Conservation (phyloP, 2,113 vertebrate genomes). For the Camelus bactrianus region DNA sequence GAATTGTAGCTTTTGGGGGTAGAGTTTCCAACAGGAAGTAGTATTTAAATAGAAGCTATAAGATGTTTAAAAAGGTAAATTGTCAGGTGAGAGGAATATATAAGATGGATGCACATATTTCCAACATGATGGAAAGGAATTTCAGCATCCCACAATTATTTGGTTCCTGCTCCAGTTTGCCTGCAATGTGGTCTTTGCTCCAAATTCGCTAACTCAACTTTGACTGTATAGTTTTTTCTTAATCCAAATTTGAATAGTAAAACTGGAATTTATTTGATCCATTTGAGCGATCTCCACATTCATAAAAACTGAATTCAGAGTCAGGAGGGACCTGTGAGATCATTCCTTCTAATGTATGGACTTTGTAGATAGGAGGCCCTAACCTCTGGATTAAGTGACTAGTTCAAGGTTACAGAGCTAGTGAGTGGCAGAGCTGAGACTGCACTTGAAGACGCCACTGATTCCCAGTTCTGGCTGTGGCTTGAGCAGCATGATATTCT, state of each 20-base stretch:
- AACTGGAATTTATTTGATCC: conserved; percentile 8
- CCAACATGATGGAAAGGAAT: neutral
- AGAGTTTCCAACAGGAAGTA: conserved; percentile 21
- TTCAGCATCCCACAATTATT: neutral
- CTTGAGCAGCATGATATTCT: neutral
- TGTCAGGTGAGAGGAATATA: neutral
- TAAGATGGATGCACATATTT: neutral
- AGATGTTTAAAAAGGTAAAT: neutral
- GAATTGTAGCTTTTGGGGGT: neutral
- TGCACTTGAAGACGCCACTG: neutral
- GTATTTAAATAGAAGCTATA: neutral
- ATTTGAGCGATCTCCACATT: neutral
- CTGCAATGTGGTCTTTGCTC: neutral
- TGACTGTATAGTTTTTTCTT: neutral
- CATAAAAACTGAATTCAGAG: conserved; percentile 8
- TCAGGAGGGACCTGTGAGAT: neutral
- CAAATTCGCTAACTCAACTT: neutral
- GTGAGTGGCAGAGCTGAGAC: neutral
- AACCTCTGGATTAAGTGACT: neutral
- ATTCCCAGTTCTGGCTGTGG: neutral
- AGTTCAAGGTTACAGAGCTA: neutral
- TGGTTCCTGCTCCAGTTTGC: neutral
- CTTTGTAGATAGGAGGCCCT: neutral
- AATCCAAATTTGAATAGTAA: conserved; percentile 23
- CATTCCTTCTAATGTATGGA: neutral